A percentile compares a stretch with the other conserved stretches of the same genome.
These are phyloP conservation scores for Sigmodon hispidus DNA, from an alignment of 2,113 vertebrate genomes.

Conservation along the genomic window DNA sequence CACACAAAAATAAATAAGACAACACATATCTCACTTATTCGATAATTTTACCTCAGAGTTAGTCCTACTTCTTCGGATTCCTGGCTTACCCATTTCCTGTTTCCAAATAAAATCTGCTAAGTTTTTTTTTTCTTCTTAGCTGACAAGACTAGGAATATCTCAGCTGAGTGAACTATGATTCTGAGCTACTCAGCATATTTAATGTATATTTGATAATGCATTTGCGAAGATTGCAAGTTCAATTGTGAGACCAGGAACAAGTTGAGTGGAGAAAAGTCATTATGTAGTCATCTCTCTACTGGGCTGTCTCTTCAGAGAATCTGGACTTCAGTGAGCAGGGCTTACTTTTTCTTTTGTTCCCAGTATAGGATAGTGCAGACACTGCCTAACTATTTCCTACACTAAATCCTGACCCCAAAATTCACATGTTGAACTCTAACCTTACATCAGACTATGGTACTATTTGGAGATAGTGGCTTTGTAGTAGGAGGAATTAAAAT, in stretches of 20 bases:
- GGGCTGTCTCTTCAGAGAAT: neutral
- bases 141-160: neutral
- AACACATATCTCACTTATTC: neutral
- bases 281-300: neutral
- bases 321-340: neutral
- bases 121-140: neutral
- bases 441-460: neutral
- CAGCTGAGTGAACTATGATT: neutral
- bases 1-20: neutral
- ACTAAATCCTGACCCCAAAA: neutral
- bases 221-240: neutral
- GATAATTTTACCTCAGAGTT: neutral
- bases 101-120: neutral
- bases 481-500: neutral
- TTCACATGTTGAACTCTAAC: neutral
- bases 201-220: neutral
- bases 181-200: neutral
- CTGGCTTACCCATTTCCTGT: neutral
- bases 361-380: neutral
- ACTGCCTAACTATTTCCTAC: neutral
- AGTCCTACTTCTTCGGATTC: neutral
- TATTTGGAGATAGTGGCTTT: neutral
- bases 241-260: neutral
- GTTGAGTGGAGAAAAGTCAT: neutral
- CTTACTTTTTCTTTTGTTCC: neutral